Evolutionary conservation across 2,888 invertebrate genomes (phyloP), one percentile per base, ranked within the genome.

Genomic region (Chirona hameri): DNA sequence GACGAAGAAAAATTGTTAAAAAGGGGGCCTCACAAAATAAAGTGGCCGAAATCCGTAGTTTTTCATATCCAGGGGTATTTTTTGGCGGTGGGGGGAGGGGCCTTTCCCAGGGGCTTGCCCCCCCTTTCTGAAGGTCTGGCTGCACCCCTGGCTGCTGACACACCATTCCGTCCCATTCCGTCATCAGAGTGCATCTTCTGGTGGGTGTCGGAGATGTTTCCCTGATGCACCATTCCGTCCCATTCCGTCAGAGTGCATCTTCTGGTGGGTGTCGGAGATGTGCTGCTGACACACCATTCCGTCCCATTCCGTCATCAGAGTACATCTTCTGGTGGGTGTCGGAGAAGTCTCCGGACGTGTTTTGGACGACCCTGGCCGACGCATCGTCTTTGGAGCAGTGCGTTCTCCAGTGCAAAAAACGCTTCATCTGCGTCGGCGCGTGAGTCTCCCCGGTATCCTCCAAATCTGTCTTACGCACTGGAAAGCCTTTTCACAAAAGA

Each of bases 271-370:
- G 39, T 39, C 39, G 39, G 4, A 39, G 2, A 39, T 39, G 24
- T n/a, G 12, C 15, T 60, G 4, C 21, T 24, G 21, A 60, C 24
- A 60, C 24, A 24, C 18, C 60, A 60, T 24, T 10, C n/a, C 65
- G 10, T n/a, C 27, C 27, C 31, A 14, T 7, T 12, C 18, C 31
- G 5, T 2, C 14, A 18, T 12, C 80, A 80, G 80, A 80, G 52
- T 80, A 80, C 52, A 55, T 80, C 7, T 80, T 80, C 80, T 80
- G 80, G 80, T 80, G 80, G 80, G 80, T 80, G 14, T 29, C 27
- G 27, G 80, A 80, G 48, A 48, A 55, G 48, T 12, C 52, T 3
- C 27, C 80, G 52, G 14, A 15, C 15, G 52, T 80, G 14, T 80
- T 80, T 27, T 80, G 80, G 80, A 80, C 80, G 27, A 52, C 80